Evolutionary conservation across 1,140 invertebrate genomes (phyloP).

Genomic region (Neodiprion fabricii): DNA sequence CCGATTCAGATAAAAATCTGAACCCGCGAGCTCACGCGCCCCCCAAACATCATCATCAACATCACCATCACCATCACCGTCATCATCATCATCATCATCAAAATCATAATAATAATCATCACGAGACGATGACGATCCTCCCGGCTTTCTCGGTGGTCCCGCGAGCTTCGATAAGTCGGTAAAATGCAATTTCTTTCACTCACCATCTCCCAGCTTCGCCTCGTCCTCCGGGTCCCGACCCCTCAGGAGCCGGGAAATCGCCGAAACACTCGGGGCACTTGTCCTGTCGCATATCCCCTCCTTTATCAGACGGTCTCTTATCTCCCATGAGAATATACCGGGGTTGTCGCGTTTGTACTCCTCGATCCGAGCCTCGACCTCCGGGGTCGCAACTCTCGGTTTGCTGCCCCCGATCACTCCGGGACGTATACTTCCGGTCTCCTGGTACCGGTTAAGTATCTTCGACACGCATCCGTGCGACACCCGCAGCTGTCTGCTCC

Average conservation of each 20-base stretch:
- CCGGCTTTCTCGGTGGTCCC: conserved; percentile 11
- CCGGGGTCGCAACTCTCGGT: conserved; percentile 78
- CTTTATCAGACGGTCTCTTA: conserved; percentile 82
- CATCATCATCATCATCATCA: too few relatives aligned
- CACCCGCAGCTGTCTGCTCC: conserved; percentile 72
- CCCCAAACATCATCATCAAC: too few relatives aligned
- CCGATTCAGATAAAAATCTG: conserved; percentile 24
- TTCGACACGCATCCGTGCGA: conserved; percentile 86
- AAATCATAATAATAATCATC: too few relatives aligned
- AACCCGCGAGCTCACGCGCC: background rate
- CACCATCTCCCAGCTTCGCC: conserved; percentile 55
- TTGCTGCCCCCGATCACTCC: conserved; percentile 84
- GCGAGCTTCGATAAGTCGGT: background rate
- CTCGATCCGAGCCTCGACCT: conserved; percentile 83
- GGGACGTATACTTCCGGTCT: conserved; percentile 83
- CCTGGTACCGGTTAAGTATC: conserved; percentile 82
- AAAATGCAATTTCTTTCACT: conserved; percentile 29
- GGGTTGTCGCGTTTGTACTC: conserved; percentile 88
- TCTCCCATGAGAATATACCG: conserved; percentile 91
- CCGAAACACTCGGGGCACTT: conserved; percentile 82
- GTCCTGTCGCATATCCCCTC: conserved; percentile 83
- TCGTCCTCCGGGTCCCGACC: conserved; percentile 73
- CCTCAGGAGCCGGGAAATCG: conserved; percentile 83
- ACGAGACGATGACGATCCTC: background rate
- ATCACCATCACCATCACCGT: too few relatives aligned